phyloP scores from a whole-genome alignment of 2,113 vertebrate species.

The Perca fluviatilis region DNA sequence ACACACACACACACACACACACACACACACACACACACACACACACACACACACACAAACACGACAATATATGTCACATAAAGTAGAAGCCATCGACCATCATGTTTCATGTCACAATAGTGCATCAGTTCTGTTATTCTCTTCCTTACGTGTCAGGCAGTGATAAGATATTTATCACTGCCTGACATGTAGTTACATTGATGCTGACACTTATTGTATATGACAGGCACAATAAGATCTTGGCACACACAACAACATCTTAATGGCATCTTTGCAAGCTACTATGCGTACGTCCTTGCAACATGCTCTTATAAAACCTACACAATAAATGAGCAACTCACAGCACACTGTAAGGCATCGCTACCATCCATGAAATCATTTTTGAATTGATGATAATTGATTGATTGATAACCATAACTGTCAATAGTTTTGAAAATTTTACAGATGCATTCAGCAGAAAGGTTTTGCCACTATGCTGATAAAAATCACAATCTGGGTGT shows the following conservation, averaged over 20 bases:
- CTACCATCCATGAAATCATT: neutral
- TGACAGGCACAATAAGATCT: neutral
- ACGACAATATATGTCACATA: neutral
- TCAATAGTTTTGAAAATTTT: neutral
- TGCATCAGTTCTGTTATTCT: slow-evolving; percentile 11
- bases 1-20: neutral
- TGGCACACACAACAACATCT: slow-evolving; percentile 3
- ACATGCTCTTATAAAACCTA: slow-evolving; percentile 1
- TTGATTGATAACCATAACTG: neutral
- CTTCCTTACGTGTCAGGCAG: neutral
- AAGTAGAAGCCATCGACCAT: neutral
- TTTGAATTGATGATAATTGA: neutral
- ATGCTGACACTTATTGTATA: neutral
- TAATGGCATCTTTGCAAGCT: neutral
- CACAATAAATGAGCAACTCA: neutral
- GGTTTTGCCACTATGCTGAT: neutral
- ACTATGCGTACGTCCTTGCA: neutral
- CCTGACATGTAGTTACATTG: neutral
- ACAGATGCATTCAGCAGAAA: neutral
- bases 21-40: too few species aligned
- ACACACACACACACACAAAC: too few species aligned
- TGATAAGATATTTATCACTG: slow-evolving; percentile 25
- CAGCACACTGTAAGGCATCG: neutral
- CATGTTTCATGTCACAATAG: slow-evolving; percentile 10
- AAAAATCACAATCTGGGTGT: neutral